Conservation (phyloP, 2,113 vertebrate genomes). For the Lota lota region DNA sequence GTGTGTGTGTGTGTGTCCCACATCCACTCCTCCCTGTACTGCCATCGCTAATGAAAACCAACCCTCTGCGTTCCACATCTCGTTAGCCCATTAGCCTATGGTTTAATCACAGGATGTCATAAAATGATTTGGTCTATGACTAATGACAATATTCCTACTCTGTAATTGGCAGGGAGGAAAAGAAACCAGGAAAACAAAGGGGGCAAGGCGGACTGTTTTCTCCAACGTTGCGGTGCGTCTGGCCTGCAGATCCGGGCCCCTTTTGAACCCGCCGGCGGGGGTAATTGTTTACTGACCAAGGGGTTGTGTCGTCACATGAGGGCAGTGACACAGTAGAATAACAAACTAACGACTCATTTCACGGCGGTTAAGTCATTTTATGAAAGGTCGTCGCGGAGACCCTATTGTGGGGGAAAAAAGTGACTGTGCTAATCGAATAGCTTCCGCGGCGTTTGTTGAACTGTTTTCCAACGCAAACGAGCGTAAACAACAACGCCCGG, state of each 20-base stretch:
- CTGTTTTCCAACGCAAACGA: too few species aligned
- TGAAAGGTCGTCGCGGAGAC: constrained; percentile 39
- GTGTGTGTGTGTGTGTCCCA: not conserved
- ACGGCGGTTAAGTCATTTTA: constrained; percentile 64
- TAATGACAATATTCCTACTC: constrained; percentile 67
- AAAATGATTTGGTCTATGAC: constrained; percentile 67
- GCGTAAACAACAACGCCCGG: too few species aligned
- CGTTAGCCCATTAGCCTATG: constrained; percentile 64
- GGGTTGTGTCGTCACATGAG: constrained; percentile 53
- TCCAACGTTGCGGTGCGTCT: constrained; percentile 51
- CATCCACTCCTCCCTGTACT: constrained; percentile 39
- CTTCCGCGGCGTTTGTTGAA: not conserved
- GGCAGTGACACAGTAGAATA: constrained; percentile 52
- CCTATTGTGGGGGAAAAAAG: constrained; percentile 25
- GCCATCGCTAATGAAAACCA: constrained; percentile 63
- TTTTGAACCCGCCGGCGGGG: constrained; percentile 32
- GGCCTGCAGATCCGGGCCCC: constrained; percentile 54
- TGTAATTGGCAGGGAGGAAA: constrained; percentile 37
- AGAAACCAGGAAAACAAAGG: constrained; percentile 59
- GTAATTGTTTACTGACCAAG: constrained; percentile 60
- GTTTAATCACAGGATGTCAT: constrained; percentile 71
- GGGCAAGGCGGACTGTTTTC: constrained; percentile 44
- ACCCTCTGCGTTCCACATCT: constrained; percentile 57
- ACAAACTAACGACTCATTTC: constrained; percentile 67
- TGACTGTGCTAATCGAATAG: constrained; percentile 44